Evolutionary conservation across 2,113 vertebrate genomes (phyloP), one percentile per base, ranked within the genome.

Genomic region (Anhinga rufa): DNA sequence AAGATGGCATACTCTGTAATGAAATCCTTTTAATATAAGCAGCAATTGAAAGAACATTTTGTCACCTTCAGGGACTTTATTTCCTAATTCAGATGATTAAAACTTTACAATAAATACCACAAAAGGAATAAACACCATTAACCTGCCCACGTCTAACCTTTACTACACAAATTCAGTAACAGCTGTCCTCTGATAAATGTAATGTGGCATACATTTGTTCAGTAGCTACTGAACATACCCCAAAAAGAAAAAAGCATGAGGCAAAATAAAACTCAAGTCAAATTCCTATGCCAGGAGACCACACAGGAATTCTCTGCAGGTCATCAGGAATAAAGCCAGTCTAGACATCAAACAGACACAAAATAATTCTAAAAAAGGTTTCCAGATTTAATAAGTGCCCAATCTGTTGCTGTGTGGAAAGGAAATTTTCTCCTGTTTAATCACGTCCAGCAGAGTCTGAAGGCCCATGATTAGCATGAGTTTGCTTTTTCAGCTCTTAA

Each of bases 1-100:
- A 44, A 72, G 42, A 15, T 28, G 8, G 38, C 2, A 38, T 0
- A 46, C 31, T 9, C 29, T 29, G 2, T 0, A 51, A 44, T 4
- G 6, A 60, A 88, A 60, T 14, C 15, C 15, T 36, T 60, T 64
- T 8, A 17, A 51, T 12, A 17, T 0, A 85, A 14, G 12, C 18
- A 82, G 55, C 9, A 58, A 20, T 2, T 68, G 57, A 62, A 92
- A 66, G n/a, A 79, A 54, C 20, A 69, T 65, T 90, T 79, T 46
- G 24, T 51, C 40, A 51, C 40, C 32, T 74, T 54, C 36, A 20
- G 20, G 29, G 22, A 38, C 19, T 90, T 69, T 2, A 83, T 46
- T 29, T 74, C 62, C 28, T 15, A 61, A 4, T 3, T 32, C 31
- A 90, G 22, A 12, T 7, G 21, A 86, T 69, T 34, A 65, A 88